Evolutionary conservation across 2,113 vertebrate genomes (phyloP), one percentile per base, ranked within the genome.

Genomic region (Mus musculus): DNA sequence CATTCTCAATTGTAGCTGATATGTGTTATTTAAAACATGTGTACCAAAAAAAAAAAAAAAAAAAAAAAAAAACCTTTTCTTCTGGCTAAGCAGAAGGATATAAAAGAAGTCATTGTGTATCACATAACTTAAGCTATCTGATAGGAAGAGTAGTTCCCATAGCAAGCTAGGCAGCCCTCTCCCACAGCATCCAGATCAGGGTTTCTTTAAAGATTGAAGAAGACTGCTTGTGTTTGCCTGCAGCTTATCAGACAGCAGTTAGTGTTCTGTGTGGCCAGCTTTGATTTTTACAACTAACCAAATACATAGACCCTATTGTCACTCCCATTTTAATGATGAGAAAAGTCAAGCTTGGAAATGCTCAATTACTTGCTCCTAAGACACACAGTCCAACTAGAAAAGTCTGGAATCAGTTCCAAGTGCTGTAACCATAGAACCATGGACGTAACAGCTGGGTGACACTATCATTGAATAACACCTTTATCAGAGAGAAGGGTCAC

Each of bases 61-160:
- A 42, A 42, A 42, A 42, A 72, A 49, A 39, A 65, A 63, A 49
- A 54, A 75, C 59, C 80, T 75, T 33, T 65, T 39, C 49, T 76
- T 4, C 56, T 33, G 24, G 36, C 30, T 76, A 61, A 65, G 24
- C 16, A 67, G 26, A 49, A 54, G 4, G 59, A 54, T 65, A n/a
- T 28, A 49, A 69, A 75, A 67, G 76, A 85, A 71, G n/a, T 77
- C 87, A 94, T 61, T 39, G 76, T 86, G 59, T 95, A 88, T 2
- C 28, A 94, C 46, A 61, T 71, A 63, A 93, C 87, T 90, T 69
- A 93, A 84, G 56, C 71, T 84, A 26, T 69, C 71, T 67, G n/a
- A 24, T 73, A 17, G 26, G 76, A 92, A 89, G 52, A 52, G 24
- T 17, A 56, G 49, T 13, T 72, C 26, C 73, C 67, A n/a, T n/a